These are phyloP conservation scores for Halisarca cf. caerulea DNA, from an alignment of 37 sponge, comb jelly and placozoan species.

Conservation along the genomic window DNA sequence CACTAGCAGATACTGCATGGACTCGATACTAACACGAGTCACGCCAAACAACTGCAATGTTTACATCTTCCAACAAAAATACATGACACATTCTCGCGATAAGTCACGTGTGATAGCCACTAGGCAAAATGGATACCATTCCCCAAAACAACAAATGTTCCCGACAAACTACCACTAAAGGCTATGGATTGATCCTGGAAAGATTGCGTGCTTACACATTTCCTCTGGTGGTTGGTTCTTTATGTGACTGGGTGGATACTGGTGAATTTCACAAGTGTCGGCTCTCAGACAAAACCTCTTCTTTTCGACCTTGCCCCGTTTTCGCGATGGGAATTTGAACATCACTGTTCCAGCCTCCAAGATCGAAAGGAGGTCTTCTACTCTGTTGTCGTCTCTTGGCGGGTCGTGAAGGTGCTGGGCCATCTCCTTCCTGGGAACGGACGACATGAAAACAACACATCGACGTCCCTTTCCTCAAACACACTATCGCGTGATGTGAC, in stretches of 20 bases:
- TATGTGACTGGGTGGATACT: slow-evolving; percentile 46
- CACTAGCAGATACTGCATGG: no score
- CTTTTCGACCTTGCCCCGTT: slow-evolving; percentile 54
- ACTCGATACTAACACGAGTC: no score
- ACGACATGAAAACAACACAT: background rate
- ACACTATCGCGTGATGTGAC: slow-evolving; percentile 13
- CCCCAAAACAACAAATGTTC: no score
- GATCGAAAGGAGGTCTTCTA: slow-evolving; percentile 46
- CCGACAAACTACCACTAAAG: no score
- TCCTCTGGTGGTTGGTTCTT: slow-evolving; percentile 28
- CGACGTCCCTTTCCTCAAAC: background rate
- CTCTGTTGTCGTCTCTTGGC: background rate
- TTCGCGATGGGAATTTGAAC: slow-evolving; percentile 55
- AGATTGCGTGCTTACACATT: slow-evolving; percentile 1
- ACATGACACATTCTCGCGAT: no score
- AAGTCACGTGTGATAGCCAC: no score
- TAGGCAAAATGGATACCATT: no score
- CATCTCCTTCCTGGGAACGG: no score
- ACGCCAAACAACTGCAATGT: no score
- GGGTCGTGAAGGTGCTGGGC: no score
- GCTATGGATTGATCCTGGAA: no score
- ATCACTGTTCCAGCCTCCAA: slow-evolving; percentile 78
- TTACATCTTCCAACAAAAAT: no score
- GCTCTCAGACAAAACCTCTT: slow-evolving; percentile 59
- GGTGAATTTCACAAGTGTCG: slow-evolving; percentile 77